Evolutionary conservation across 1,140 invertebrate species (phyloP).

Genomic region (Liolophura sinensis): DNA sequence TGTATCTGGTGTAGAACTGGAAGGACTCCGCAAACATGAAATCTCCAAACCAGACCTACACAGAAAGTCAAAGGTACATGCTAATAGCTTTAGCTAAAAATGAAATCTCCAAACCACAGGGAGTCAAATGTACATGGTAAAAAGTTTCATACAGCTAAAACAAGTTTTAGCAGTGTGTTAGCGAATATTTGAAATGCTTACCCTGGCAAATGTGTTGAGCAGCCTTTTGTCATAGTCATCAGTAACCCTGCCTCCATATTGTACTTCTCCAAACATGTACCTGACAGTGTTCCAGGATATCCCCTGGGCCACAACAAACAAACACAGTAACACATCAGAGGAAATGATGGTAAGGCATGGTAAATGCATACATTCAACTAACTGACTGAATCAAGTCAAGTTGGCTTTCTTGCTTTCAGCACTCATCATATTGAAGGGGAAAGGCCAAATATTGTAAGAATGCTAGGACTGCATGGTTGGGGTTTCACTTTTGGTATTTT

Average conservation of each 20-base stretch:
- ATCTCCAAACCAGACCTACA: constrained; percentile 56
- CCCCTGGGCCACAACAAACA: constrained; percentile 64
- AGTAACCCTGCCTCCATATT: constrained; percentile 93
- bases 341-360: background rate
- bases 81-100: background rate
- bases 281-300: constrained; percentile 90
- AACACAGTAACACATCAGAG: background rate
- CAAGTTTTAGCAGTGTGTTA: no score
- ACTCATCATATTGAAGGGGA: background rate
- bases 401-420: no score
- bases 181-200: constrained; percentile 14
- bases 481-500: no score
- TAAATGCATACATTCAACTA: background rate
- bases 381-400: no score
- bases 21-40: constrained; percentile 54
- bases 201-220: constrained; percentile 75
- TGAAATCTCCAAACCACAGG: background rate
- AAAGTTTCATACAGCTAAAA: background rate
- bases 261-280: constrained; percentile 83
- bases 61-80: background rate
- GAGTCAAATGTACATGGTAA: background rate
- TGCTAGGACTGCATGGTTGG: no score
- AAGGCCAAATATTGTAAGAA: no score
- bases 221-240: constrained; percentile 94
- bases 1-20: constrained; percentile 54